Evolutionary conservation across 2,113 vertebrate genomes (phyloP).

Genomic region (Xiphophorus maculatus): DNA sequence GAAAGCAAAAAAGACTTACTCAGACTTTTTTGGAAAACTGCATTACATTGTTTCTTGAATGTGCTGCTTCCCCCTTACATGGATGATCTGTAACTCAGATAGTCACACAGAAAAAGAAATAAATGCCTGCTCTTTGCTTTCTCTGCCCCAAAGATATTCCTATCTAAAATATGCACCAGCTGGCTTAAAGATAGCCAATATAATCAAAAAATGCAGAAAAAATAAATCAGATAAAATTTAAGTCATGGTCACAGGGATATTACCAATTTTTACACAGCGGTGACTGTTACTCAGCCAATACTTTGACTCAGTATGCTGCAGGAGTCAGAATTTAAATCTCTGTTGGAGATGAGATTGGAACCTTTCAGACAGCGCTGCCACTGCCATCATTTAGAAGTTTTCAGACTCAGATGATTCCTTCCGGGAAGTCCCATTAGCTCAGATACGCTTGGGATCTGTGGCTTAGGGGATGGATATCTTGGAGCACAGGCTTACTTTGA

Average conservation of each 20-base stretch:
- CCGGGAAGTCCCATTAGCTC: constrained; percentile 64
- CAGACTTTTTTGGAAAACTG: neutral
- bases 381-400: constrained; percentile 48
- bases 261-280: constrained; percentile 64
- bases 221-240: constrained; percentile 41
- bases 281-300: constrained; percentile 44
- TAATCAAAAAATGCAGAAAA: constrained; percentile 37
- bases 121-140: constrained; percentile 48
- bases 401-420: constrained; percentile 53
- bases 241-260: constrained; percentile 49
- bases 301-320: constrained; percentile 57
- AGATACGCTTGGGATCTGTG: constrained; percentile 44
- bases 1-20: neutral
- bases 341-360: constrained; percentile 49
- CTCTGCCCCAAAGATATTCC: constrained; percentile 41
- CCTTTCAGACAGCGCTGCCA: constrained; percentile 38
- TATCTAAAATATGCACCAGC: constrained; percentile 36
- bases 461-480: constrained; percentile 39
- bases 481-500: constrained; percentile 49
- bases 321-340: constrained; percentile 58
- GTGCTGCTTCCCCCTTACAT: constrained; percentile 36
- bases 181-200: constrained; percentile 33
- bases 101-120: constrained; percentile 47
- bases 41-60: neutral
- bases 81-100: constrained; percentile 43